Conservation (phyloP, 2,113 vertebrate species). For the Oostethus manadensis region DNA sequence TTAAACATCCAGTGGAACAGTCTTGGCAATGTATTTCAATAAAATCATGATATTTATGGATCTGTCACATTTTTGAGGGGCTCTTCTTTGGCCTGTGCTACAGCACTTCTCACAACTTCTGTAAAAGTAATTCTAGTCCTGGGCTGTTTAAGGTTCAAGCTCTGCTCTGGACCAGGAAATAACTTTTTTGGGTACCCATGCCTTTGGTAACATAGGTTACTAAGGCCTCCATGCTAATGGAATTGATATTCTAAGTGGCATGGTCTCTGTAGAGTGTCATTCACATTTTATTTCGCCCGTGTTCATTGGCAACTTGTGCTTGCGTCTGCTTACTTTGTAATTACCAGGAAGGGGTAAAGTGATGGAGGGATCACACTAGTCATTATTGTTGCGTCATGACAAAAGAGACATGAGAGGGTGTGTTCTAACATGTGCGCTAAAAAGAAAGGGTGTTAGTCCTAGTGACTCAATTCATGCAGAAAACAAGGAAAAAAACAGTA, state of each 20-base stretch:
- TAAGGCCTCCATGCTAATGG: too few relatives aligned
- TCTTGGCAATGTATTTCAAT: neutral
- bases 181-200: too few relatives aligned
- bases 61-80: neutral
- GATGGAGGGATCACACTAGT: constrained; percentile 17
- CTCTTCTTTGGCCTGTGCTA: neutral
- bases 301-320: constrained; percentile 22
- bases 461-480: constrained; percentile 20
- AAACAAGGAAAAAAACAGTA: neutral
- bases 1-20: neutral
- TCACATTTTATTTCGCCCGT: neutral
- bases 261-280: too few relatives aligned
- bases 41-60: constrained; percentile 6
- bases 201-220: too few relatives aligned
- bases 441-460: constrained; percentile 28
- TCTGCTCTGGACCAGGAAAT: too few relatives aligned
- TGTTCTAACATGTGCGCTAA: constrained; percentile 13
- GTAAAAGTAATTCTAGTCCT: neutral
- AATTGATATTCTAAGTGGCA: too few relatives aligned
- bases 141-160: too few relatives aligned
- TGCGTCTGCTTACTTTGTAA: constrained; percentile 11
- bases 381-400: constrained; percentile 3
- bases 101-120: neutral
- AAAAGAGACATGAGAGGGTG: neutral
- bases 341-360: constrained; percentile 4